A percentile compares a stretch with the other conserved stretches of the same genome.
phyloP scores from a whole-genome alignment of 92 coral and sea anemone species.

The Epizoanthus ramosus region DNA sequence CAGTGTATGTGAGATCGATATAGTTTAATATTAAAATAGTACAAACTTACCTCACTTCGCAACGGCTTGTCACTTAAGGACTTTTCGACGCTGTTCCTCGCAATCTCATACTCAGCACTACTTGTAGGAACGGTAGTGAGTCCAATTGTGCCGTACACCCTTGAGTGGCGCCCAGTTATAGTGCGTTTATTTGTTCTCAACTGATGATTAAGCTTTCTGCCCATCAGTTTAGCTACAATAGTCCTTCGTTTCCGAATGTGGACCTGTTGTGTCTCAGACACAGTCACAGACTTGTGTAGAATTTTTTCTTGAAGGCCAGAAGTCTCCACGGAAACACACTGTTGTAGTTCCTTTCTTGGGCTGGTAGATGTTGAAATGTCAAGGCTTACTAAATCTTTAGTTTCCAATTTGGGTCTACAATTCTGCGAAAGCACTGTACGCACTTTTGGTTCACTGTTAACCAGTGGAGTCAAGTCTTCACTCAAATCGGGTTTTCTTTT shows the following conservation, averaged over 20 bases:
- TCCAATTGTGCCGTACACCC: constrained; percentile 17
- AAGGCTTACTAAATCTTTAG: not conserved
- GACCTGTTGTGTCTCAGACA: not conserved
- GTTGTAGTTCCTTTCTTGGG: not conserved
- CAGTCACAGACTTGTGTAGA: not conserved
- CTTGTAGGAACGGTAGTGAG: constrained; percentile 1
- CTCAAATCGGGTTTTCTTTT: too few species aligned
- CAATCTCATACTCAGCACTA: constrained; percentile 5
- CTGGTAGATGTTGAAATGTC: not conserved
- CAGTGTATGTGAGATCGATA: too few species aligned
- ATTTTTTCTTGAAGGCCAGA: not conserved
- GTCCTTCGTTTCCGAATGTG: constrained; percentile 8
- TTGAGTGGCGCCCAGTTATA: constrained; percentile 8
- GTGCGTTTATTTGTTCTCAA: not conserved
- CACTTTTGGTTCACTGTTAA: not conserved
- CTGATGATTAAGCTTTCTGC: constrained; percentile 5
- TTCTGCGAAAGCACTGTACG: not conserved
- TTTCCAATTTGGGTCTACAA: not conserved
- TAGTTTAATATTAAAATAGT: too few species aligned
- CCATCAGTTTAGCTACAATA: constrained; percentile 1
- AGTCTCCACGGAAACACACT: not conserved
- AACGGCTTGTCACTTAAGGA: not conserved
- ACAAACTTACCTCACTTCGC: constrained; percentile 20
- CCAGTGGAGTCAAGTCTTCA: not conserved
- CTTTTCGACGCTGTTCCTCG: constrained; percentile 20